phyloP scores from a whole-genome alignment of 1,140 invertebrate genomes.

The Tetramorium simillimum region DNA sequence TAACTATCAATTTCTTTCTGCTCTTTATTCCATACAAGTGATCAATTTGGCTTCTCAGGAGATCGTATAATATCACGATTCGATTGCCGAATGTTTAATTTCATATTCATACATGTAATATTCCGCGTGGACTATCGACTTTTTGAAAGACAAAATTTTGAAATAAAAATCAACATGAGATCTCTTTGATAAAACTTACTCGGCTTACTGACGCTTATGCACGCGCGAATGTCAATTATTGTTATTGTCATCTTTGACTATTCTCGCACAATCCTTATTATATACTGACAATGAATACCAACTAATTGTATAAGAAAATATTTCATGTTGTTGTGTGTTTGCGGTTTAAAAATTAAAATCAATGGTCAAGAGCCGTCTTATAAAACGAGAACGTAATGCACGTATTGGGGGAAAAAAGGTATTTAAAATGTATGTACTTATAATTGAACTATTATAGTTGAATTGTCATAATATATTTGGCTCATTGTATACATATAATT shows the following conservation, averaged over 20 bases:
- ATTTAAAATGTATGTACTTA: neutral
- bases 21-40: neutral
- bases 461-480: neutral
- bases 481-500: neutral
- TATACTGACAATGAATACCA: neutral
- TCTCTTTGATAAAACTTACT: neutral
- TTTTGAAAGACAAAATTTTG: neutral
- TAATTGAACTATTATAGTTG: neutral
- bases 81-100: neutral
- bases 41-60: neutral
- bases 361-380: neutral
- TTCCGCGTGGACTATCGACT: neutral
- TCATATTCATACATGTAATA: neutral
- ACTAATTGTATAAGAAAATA: neutral
- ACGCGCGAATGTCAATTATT: neutral
- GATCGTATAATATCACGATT: neutral
- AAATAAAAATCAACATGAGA: neutral
- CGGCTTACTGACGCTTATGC: neutral
- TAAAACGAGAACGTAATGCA: neutral
- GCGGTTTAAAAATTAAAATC: neutral
- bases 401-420: neutral
- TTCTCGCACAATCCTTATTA: neutral
- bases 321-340: neutral
- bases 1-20: neutral
- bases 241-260: neutral